Evolutionary conservation across 2,797 vertebrate genomes (phyloP), one percentile per base, ranked within the genome.

Genomic region (Eulemur rubriventer): DNA sequence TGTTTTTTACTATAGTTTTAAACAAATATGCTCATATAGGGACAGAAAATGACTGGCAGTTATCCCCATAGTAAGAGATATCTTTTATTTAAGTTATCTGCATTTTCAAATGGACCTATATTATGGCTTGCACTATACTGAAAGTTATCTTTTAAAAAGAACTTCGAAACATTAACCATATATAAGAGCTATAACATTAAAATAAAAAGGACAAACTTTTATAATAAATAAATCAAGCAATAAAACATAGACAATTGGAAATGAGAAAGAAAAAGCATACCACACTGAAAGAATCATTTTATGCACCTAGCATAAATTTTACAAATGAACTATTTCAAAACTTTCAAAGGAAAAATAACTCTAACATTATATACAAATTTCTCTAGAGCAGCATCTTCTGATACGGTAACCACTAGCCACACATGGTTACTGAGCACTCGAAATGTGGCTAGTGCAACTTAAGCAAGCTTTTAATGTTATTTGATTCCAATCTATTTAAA

Each of bases 111-210:
- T 0, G 59, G 22, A 59, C 46, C 52, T n/a, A 9, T 7, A 43
- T 10, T 4, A 38, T 8, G 26, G 7, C 12, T 38, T 65, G 6
- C 50, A 35, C 1, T 18, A 35, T 7, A 30, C 0, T 65, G 24
- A 85, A 72, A 65, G n/a, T 50, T 26, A 22, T 18, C 52, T 92
- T 90, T 72, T 79, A 30, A 52, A 89, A 72, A 89, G 12, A 55
- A 73, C 46, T 82, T 84, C 33, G 61, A 69, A 88, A 33, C 12
- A 17, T 84, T 89, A 69, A 94, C 55, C 33, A 90, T 41, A 90
- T 10, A 69, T 78, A 69, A 72, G 59, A 69, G 11, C 33, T 63
- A 12, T 28, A 12, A 57, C 12, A 79, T 55, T 69, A 59, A 94
- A 87, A 67, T 52, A 38, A 52, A 59, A 63, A 18, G 69, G n/a